Conservation (phyloP, 1,140 invertebrate genomes). For the Oedothorax gibbosus region DNA sequence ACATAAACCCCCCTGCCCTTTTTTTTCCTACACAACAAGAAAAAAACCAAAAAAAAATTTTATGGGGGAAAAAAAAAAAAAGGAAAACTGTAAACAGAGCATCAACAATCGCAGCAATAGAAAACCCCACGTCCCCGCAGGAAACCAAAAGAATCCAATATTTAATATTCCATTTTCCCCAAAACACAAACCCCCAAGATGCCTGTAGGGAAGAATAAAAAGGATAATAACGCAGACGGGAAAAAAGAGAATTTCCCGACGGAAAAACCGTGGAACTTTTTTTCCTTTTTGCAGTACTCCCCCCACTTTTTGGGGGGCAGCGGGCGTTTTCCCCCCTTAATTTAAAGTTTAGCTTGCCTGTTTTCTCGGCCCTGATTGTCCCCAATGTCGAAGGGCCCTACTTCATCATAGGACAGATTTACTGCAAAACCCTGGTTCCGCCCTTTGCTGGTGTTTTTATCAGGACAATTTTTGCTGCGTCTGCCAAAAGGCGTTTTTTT, state of each 20-base stretch:
- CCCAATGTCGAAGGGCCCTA: conserved; percentile 6
- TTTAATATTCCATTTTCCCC: conserved; percentile 18
- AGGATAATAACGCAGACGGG: conserved; percentile 1
- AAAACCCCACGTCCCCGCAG: no score
- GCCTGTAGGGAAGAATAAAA: not conserved
- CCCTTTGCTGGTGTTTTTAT: conserved; percentile 21
- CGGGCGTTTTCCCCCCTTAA: conserved; percentile 4
- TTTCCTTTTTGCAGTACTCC: not conserved
- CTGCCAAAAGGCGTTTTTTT: no score
- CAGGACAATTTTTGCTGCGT: no score
- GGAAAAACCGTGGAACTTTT: not conserved
- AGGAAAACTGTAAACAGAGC: no score
- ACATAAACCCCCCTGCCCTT: no score
- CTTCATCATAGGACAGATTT: conserved; percentile 38
- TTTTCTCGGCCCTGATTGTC: conserved; percentile 40
- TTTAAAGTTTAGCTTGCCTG: conserved; percentile 42
- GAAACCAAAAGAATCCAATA: not conserved
- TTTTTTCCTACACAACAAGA: no score
- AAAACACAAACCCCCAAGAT: not conserved
- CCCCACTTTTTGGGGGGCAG: not conserved
- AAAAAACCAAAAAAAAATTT: no score
- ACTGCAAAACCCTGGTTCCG: not conserved
- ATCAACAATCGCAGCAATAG: no score
- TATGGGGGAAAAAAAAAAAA: no score
- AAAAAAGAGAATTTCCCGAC: conserved; percentile 29